phyloP scores from a whole-genome alignment of 2,888 invertebrate species.

The Itoplectis maculator region DNA sequence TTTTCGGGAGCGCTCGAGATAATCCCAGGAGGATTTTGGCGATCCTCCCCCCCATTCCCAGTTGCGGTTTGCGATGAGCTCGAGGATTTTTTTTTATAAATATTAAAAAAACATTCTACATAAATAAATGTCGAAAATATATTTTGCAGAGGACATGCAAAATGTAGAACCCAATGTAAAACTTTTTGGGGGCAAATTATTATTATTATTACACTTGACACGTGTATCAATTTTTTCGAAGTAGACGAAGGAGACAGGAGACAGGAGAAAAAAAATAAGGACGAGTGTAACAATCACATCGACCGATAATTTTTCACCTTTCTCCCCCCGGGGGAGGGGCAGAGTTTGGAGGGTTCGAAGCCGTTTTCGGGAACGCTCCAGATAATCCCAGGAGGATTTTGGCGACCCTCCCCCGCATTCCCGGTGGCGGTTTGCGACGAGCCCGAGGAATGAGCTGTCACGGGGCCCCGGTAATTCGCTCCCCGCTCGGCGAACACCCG shows the following conservation, averaged over 20 bases:
- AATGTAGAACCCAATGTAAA: too few species aligned
- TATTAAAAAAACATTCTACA: too few species aligned
- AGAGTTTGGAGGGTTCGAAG: not conserved
- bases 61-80: conserved; percentile 25
- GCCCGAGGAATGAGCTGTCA: conserved; percentile 69
- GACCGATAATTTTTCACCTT: conserved; percentile 21
- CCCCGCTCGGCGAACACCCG: conserved; percentile 7
- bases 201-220: not conserved
- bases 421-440: conserved; percentile 20
- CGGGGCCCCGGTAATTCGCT: conserved; percentile 66
- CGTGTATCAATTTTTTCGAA: too few species aligned
- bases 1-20: conserved; percentile 13
- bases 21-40: not conserved
- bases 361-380: conserved; percentile 1
- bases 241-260: not conserved
- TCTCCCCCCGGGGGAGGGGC: too few species aligned
- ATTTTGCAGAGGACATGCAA: too few species aligned
- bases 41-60: conserved; percentile 1
- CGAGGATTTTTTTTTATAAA: too few species aligned
- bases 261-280: not conserved
- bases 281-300: conserved; percentile 17
- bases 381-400: conserved; percentile 9
- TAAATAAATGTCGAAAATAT: too few species aligned
- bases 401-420: not conserved
- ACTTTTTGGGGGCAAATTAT: too few species aligned